Conservation (phyloP, 2,797 vertebrate species). For the Pangasius sanitwongsei region DNA sequence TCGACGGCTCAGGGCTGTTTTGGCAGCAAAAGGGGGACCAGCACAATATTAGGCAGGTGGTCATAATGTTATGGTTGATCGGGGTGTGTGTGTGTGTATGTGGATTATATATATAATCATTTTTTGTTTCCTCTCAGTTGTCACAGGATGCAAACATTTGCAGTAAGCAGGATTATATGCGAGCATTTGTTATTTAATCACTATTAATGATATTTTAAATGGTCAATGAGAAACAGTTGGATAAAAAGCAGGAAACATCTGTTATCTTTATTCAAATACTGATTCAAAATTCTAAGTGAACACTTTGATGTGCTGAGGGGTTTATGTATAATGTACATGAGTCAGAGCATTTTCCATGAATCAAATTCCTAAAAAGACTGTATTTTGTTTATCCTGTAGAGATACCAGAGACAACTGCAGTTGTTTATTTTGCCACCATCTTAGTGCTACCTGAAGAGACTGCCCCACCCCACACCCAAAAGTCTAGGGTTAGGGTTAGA, state of each 20-base stretch:
- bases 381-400: not conserved
- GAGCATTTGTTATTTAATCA: not conserved
- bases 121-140: no score
- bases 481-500: no score
- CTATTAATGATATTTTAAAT: not conserved
- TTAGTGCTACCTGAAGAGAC: not conserved
- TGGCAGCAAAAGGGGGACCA: no score
- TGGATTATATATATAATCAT: no score
- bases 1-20: no score
- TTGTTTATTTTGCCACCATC: not conserved
- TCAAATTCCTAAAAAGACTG: not conserved
- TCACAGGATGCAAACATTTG: not conserved
- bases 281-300: no score
- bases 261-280: not conserved
- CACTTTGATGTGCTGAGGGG: not conserved
- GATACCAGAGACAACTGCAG: not conserved
- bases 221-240: not conserved
- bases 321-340: not conserved
- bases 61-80: no score
- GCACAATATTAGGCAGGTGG: no score
- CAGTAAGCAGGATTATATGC: not conserved
- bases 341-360: not conserved
- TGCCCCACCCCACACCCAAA: not conserved
- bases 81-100: no score
- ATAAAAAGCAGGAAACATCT: not conserved